Percentiles rank a stretch among this genome's conserved stretches.
phyloP scores from a whole-genome alignment of 30 jellyfish, hydroid and myxozoan genomes.

The Turritopsis dohrnii region DNA sequence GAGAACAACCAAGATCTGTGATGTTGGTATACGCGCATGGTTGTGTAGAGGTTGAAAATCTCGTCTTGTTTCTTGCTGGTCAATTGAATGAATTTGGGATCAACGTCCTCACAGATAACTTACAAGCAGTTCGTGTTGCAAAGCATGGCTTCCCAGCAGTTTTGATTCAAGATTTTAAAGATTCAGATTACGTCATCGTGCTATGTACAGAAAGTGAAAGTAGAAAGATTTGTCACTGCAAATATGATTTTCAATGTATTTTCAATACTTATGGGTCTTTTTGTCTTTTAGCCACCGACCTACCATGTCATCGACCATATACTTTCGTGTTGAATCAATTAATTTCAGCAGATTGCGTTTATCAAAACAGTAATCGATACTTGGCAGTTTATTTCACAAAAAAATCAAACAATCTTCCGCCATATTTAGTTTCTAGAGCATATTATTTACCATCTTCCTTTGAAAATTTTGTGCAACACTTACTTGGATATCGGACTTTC shows the following conservation, averaged over 20 bases:
- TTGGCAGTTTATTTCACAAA: constrained; percentile 20
- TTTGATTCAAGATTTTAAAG: constrained; percentile 9
- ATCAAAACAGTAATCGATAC: constrained; percentile 9
- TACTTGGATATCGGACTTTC: constrained; percentile 16
- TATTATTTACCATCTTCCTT: constrained; percentile 16
- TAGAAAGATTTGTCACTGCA: background rate
- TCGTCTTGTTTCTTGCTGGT: constrained; percentile 15
- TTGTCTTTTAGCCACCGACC: background rate
- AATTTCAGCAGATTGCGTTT: constrained; percentile 15
- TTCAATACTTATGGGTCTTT: background rate
- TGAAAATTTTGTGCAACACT: constrained; percentile 12
- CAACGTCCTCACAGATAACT: constrained; percentile 15
- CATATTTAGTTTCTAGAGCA: background rate
- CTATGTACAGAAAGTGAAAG: constrained; percentile 24
- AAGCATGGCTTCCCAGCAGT: constrained; percentile 12
- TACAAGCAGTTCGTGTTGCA: constrained; percentile 18
- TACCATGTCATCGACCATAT: constrained; percentile 23
- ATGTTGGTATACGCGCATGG: constrained; percentile 37
- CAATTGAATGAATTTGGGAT: constrained; percentile 10
- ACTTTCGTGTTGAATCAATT: constrained; percentile 12
- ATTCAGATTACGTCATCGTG: constrained; percentile 21
- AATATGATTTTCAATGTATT: too few species aligned
- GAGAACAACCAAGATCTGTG: background rate
- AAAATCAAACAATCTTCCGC: background rate
- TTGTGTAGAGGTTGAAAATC: constrained; percentile 17